Conservation (phyloP, 92 coral and sea anemone genomes). For the Paramuricea clavata region DNA sequence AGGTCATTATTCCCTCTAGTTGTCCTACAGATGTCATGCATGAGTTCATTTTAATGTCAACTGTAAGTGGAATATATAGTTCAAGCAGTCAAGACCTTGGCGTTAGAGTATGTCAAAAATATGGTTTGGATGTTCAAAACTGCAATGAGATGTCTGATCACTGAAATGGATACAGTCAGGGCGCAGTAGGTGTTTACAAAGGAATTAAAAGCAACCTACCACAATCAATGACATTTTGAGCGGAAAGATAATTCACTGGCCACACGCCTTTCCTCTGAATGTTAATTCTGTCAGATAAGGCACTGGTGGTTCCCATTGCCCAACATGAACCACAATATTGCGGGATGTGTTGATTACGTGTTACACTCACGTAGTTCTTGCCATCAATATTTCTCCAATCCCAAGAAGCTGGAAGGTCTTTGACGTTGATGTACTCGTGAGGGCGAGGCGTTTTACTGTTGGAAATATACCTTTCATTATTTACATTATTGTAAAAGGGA, state of each 20-base stretch:
- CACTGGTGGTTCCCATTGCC: conserved; percentile 99
- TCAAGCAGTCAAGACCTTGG: too few relatives aligned
- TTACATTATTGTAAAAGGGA: neutral
- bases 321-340: conserved; percentile 99
- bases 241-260: conserved; percentile 86
- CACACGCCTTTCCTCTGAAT: conserved; percentile 84
- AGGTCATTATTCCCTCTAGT: too few relatives aligned
- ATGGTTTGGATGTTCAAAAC: too few relatives aligned
- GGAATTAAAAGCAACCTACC: conserved; percentile 89
- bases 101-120: too few relatives aligned
- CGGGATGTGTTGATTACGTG: conserved; percentile 98
- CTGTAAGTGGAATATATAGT: too few relatives aligned
- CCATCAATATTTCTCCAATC: conserved; percentile 92
- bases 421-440: conserved; percentile 79
- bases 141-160: too few relatives aligned
- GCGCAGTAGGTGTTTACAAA: too few relatives aligned
- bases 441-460: conserved; percentile 64
- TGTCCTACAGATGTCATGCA: too few relatives aligned
- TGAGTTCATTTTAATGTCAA: too few relatives aligned
- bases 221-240: conserved; percentile 94
- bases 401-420: conserved; percentile 71
- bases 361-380: neutral
- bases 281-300: conserved; percentile 92
- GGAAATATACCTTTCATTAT: neutral
- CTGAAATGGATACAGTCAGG: too few relatives aligned